Evolutionary conservation across 1,140 invertebrate genomes (phyloP), one percentile per base, ranked within the genome.

Genomic region (Procambarus clarkii): DNA sequence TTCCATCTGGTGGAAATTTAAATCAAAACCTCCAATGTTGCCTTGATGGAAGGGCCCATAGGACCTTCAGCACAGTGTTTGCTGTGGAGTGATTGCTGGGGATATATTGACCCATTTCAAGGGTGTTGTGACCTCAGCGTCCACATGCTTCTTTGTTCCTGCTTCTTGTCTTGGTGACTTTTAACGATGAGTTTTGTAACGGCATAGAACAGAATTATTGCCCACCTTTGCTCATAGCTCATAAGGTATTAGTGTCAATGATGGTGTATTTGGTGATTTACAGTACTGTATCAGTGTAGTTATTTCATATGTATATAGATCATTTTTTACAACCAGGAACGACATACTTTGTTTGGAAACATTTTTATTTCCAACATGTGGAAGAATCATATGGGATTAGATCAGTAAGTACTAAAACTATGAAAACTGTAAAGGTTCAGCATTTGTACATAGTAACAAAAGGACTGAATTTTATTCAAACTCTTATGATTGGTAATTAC

Each of bases 291-390:
- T 87, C 80, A 80, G 54, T 91, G 90, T 91, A 91, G 90, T 86
- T 78, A 86, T 91, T 86, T 91, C 90, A 91, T 91, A 91, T 91
- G 90, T 91, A 91, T 86, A 91, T 91, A 91, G 79, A 82, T 86
- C 90, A 91, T 91, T 91, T 91, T 91, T 91, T 91, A 91, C 90
- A 86, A 91, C 90, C 84, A 91, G 82, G 90, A 79, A 91, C 79
- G 79, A 91, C 83, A 86, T 82, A 86, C 83, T 81, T 87, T 82
- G 60, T 91, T 87, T 87, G 90, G 90, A 86, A 91, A 79, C 84
- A 86, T 86, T 91, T 90, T 91, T 87, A 91, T 86, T 91, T 91
- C 54, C 78, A 91, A 50, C 78, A 86, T 91, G 90, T 91, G 90
- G 84, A 91, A 58, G 82, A 91, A 69, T 86, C 82, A 91, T 64